These are phyloP conservation scores for Cydia pomonella DNA, from an alignment of 1,140 invertebrate genomes.

Conservation along the genomic window DNA sequence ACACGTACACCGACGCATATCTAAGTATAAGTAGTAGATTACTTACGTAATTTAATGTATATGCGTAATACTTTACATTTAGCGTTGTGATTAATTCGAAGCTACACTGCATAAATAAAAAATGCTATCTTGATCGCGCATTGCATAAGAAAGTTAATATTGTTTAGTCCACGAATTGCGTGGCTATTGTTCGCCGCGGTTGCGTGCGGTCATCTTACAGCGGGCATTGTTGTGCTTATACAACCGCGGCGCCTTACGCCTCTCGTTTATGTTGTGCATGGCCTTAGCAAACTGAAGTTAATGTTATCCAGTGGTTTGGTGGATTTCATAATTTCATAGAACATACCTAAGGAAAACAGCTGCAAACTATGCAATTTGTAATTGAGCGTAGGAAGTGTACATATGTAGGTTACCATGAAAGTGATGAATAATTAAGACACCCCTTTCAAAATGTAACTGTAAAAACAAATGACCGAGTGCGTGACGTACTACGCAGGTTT, in stretches of 20 bases:
- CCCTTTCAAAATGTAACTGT: too few species aligned
- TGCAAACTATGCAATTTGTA: too few species aligned
- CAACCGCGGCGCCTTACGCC: constrained; percentile 56
- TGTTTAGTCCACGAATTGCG: constrained; percentile 47
- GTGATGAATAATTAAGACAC: too few species aligned
- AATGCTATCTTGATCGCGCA: background rate
- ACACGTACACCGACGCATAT: background rate
- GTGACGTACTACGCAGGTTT: too few species aligned
- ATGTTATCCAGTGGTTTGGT: background rate
- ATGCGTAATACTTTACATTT: too few species aligned
- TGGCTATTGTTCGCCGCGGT: constrained; percentile 19
- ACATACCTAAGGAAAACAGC: background rate
- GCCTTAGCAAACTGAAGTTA: background rate
- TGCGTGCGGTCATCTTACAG: constrained; percentile 42
- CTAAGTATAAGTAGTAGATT: too few species aligned
- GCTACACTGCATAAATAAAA: background rate
- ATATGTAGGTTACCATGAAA: too few species aligned
- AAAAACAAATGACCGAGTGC: too few species aligned
- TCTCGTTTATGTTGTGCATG: constrained; percentile 36
- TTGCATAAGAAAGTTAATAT: constrained; percentile 35
- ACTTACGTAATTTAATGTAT: background rate
- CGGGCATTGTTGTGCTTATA: constrained; percentile 58
- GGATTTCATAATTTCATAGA: background rate
- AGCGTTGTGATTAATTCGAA: background rate
- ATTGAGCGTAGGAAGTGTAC: too few species aligned